Conservation (phyloP, 2,888 invertebrate genomes). For the Drymonia ruficornis region DNA sequence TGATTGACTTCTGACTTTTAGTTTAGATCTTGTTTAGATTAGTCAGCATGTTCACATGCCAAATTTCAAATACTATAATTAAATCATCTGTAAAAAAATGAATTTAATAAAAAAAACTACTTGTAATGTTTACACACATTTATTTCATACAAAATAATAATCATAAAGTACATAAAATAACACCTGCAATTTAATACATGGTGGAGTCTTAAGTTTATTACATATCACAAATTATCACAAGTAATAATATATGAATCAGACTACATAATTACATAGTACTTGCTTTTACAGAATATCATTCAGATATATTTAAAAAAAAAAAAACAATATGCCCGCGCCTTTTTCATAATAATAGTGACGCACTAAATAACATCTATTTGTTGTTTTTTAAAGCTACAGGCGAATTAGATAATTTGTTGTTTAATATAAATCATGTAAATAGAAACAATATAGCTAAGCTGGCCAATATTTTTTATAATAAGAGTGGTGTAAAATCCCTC, state of each 20-base stretch:
- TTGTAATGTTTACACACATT: slow-evolving; percentile 34
- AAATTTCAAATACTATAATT: too few species aligned
- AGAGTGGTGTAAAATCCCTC: too few species aligned
- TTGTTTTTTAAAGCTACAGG: too few species aligned
- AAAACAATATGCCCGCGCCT: slow-evolving; percentile 3
- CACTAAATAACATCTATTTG: too few species aligned
- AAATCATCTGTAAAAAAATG: neutral
- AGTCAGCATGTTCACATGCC: too few species aligned
- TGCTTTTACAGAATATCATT: slow-evolving; percentile 13
- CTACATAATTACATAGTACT: slow-evolving; percentile 40
- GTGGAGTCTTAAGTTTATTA: slow-evolving; percentile 47
- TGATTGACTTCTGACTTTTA: too few species aligned
- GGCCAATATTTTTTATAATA: too few species aligned
- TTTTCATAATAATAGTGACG: neutral
- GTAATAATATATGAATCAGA: slow-evolving; percentile 59
- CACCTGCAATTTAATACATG: slow-evolving; percentile 38
- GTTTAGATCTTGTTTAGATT: too few species aligned
- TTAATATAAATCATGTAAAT: too few species aligned
- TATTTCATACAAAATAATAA: slow-evolving; percentile 40
- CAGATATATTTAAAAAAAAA: neutral
- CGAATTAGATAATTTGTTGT: too few species aligned
- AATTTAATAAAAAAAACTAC: slow-evolving; percentile 10
- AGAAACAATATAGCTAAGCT: too few species aligned
- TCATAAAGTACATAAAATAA: slow-evolving; percentile 33
- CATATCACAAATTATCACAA: slow-evolving; percentile 73